Percentiles rank a stretch among this genome's conserved stretches.
phyloP scores from a whole-genome alignment of 2,888 invertebrate species.

The Eristalis pertinax region DNA sequence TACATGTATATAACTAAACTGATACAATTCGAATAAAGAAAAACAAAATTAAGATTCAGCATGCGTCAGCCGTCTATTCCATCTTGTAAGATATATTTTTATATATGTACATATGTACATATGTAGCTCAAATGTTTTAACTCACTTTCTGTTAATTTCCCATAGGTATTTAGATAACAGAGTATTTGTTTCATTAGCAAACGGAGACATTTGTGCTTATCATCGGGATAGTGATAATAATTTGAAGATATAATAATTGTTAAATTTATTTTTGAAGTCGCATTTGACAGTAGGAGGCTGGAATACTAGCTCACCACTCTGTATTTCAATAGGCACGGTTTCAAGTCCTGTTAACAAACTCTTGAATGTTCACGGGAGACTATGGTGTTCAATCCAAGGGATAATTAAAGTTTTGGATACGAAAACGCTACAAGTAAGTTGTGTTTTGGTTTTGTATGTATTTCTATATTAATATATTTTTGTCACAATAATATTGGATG shows the following conservation, averaged over 20 bases:
- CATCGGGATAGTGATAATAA: slow-evolving; percentile 90
- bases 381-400: slow-evolving; percentile 96
- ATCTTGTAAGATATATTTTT: slow-evolving; percentile 88
- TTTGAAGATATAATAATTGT: background rate
- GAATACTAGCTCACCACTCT: slow-evolving; percentile 88
- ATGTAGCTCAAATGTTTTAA: background rate
- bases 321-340: slow-evolving; percentile 89
- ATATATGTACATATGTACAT: background rate
- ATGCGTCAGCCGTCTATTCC: slow-evolving; percentile 92
- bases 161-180: slow-evolving; percentile 93
- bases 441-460: background rate
- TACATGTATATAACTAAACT: slow-evolving; percentile 96
- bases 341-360: slow-evolving; percentile 91
- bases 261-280: background rate
- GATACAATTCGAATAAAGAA: slow-evolving; percentile 97
- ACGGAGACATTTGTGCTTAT: slow-evolving; percentile 95
- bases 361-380: slow-evolving; percentile 90
- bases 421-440: slow-evolving; percentile 83
- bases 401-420: slow-evolving; percentile 92
- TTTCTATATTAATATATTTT: too few relatives aligned
- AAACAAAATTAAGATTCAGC: slow-evolving; percentile 93
- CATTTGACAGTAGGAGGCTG: slow-evolving; percentile 84
- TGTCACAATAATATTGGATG: too few relatives aligned
- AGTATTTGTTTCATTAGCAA: slow-evolving; percentile 95
- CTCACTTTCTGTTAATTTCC: background rate